Conservation (phyloP, 2,888 invertebrate species). For the Toxonevra muliebris region DNA sequence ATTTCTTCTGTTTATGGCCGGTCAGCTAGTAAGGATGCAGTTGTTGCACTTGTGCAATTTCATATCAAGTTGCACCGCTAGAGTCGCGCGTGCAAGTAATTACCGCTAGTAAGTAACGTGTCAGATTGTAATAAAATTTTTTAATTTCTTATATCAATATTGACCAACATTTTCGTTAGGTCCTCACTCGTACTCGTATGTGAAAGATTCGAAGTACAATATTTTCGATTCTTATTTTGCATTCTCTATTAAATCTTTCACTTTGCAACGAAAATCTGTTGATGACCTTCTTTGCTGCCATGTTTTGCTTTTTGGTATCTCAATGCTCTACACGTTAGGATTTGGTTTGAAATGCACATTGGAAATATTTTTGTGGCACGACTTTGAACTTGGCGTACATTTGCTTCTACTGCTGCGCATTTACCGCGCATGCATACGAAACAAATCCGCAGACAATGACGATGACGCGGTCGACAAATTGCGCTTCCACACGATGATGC, state of each 20-base stretch:
- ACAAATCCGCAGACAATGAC: conserved; percentile 3
- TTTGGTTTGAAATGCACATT: not conserved
- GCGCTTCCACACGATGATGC: not conserved
- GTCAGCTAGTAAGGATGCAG: not conserved
- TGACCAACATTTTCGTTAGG: too few species aligned
- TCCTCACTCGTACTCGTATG: too few species aligned
- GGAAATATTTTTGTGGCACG: conserved; percentile 42
- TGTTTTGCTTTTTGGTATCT: not conserved
- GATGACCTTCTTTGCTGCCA: conserved; percentile 36
- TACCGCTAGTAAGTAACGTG: too few species aligned
- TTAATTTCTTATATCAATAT: too few species aligned
- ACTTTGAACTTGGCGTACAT: conserved; percentile 42
- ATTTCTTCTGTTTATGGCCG: not conserved
- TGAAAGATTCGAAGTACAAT: too few species aligned
- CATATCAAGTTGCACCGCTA: too few species aligned
- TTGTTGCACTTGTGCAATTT: not conserved
- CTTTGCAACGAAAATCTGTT: conserved; percentile 28
- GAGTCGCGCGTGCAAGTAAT: too few species aligned
- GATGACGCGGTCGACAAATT: conserved; percentile 25
- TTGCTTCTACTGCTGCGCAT: conserved; percentile 1
- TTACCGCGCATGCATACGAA: not conserved
- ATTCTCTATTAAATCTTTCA: not conserved
- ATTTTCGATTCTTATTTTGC: too few species aligned
- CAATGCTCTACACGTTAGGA: not conserved
- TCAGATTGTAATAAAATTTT: too few species aligned